phyloP scores from a whole-genome alignment of 2,113 vertebrate genomes.

The Piprites chloris region DNA sequence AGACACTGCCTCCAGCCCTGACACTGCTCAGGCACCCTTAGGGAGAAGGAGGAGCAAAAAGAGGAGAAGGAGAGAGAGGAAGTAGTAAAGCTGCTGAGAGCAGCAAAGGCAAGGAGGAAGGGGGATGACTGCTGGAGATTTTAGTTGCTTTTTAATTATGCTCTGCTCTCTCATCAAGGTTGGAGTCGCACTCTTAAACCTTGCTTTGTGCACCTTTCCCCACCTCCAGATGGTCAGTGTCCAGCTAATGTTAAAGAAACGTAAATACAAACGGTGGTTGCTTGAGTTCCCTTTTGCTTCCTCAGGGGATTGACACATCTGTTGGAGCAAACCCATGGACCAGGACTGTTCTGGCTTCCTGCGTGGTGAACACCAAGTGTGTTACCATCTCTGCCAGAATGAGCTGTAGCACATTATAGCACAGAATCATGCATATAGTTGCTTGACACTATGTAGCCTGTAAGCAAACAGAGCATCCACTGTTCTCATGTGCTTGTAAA shows the following conservation, averaged over 20 bases:
- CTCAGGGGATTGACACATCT: background rate
- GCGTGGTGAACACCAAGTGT: fast-evolving
- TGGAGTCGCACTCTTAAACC: background rate
- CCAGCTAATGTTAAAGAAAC: background rate
- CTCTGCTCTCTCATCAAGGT: background rate
- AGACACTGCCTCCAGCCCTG: background rate
- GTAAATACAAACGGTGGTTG: background rate
- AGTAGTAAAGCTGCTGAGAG: background rate
- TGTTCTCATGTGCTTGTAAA: background rate
- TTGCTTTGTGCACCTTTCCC: background rate
- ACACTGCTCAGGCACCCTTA: background rate
- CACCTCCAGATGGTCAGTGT: background rate
- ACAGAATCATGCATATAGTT: fast-evolving
- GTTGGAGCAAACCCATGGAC: background rate
- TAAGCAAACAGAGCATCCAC: background rate
- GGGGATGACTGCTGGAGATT: background rate
- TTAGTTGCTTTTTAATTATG: constrained; percentile 10
- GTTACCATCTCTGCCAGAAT: fast-evolving
- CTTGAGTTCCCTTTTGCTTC: background rate
- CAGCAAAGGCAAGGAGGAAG: background rate
- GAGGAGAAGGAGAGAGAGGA: background rate
- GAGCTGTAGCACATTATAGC: background rate
- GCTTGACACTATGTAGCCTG: background rate
- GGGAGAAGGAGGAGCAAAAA: background rate
- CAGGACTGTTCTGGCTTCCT: background rate